Percentiles rank a stretch among this genome's conserved stretches.
These are phyloP conservation scores for Poicephalus gulielmi DNA, from an alignment of 2,113 vertebrate species.

Conservation along the genomic window DNA sequence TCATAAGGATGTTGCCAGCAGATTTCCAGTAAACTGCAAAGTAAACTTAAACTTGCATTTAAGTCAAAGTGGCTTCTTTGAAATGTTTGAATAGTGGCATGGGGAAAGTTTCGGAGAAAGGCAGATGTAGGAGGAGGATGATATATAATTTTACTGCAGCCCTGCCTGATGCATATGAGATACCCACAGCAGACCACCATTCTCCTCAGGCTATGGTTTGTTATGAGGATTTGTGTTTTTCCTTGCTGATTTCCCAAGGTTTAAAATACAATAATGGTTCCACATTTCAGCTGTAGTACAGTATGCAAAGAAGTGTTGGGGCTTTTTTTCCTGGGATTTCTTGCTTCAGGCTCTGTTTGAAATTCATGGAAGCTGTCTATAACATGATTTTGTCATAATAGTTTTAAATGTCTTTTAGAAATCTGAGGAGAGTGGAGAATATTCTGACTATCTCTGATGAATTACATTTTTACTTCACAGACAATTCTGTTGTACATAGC, in stretches of 20 bases:
- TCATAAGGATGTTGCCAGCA: slow-evolving; percentile 3
- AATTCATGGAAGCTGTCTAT: background rate
- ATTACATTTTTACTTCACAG: background rate
- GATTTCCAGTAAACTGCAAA: slow-evolving; percentile 68
- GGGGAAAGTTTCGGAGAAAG: background rate
- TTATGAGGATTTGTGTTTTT: background rate
- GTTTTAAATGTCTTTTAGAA: background rate
- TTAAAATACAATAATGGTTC: background rate
- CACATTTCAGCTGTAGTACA: background rate
- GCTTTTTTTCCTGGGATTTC: background rate
- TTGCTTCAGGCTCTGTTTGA: background rate
- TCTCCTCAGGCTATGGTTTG: background rate
- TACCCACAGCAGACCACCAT: background rate
- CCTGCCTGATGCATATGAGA: background rate
- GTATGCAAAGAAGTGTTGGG: background rate
- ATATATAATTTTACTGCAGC: background rate
- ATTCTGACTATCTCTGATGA: background rate
- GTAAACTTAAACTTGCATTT: background rate
- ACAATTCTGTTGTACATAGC: background rate
- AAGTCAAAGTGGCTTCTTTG: slow-evolving; percentile 37
- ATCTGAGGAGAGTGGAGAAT: background rate
- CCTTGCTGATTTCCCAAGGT: background rate
- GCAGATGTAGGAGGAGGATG: background rate
- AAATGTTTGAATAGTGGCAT: slow-evolving; percentile 14
- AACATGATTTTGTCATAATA: background rate